phyloP scores from a whole-genome alignment of 1,140 invertebrate species.

The Tyrophagus putrescentiae region DNA sequence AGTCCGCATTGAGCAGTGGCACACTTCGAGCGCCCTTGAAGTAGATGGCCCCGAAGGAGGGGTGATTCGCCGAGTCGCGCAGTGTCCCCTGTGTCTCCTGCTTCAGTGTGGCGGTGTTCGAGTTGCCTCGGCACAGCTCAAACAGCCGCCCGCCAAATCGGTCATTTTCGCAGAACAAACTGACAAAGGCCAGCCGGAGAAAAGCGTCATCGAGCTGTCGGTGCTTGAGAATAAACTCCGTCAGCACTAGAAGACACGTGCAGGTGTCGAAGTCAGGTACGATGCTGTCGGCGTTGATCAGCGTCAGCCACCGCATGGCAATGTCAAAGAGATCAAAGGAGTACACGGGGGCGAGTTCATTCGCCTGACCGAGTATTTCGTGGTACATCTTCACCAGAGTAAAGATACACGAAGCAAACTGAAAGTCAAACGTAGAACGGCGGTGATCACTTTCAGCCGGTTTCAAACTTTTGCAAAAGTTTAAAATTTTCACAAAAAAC shows the following conservation, averaged over 20 bases:
- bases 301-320: conserved; percentile 9
- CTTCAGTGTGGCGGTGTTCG: not conserved
- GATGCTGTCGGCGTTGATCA: conserved; percentile 5
- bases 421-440: conserved; percentile 13
- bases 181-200: not conserved
- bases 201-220: not conserved
- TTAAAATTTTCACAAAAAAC: conserved; percentile 2
- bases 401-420: conserved; percentile 15
- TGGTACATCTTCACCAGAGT: conserved; percentile 2
- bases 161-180: not conserved
- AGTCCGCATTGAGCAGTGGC: not conserved
- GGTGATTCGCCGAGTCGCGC: conserved; percentile 19
- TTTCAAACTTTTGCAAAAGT: conserved; percentile 14
- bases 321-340: not conserved
- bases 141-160: not conserved
- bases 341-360: conserved; percentile 4
- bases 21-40: not conserved
- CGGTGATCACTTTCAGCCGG: not conserved
- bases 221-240: conserved; percentile 5
- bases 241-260: not conserved
- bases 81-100: not conserved
- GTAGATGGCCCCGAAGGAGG: conserved; percentile 22
- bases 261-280: conserved; percentile 14
- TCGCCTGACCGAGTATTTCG: not conserved
- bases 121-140: not conserved